Evolutionary conservation across 2,888 invertebrate species (phyloP).

Genomic region (Aphidius colemani): DNA sequence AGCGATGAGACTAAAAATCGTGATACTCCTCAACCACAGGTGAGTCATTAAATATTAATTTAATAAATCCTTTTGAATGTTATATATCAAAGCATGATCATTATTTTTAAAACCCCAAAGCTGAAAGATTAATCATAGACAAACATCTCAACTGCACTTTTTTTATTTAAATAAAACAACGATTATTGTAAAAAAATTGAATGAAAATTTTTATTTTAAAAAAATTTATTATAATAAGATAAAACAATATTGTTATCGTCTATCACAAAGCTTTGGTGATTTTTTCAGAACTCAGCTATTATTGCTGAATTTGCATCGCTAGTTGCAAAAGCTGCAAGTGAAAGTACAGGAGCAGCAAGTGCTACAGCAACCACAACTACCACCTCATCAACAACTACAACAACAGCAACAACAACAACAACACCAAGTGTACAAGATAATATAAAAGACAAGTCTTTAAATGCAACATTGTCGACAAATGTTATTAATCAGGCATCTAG

Average conservation of each 20-base stretch:
- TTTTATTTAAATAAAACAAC: conserved; percentile 30
- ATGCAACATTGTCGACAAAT: conserved; percentile 14
- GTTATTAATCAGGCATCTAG: conserved; percentile 1
- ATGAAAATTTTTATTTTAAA: conserved; percentile 49
- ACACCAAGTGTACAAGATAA: conserved; percentile 24
- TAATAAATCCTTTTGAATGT: neutral
- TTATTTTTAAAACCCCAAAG: neutral
- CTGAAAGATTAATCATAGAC: neutral
- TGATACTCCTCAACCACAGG: conserved; percentile 63
- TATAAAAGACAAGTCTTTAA: neutral
- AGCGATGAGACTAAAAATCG: conserved; percentile 63
- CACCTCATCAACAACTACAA: conserved; percentile 1
- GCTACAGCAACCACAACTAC: neutral
- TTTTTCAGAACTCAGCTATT: conserved; percentile 54
- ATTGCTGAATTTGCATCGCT: conserved; percentile 57
- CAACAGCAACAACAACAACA: conserved; percentile 12
- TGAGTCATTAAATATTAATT: conserved; percentile 37
- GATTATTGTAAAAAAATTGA: conserved; percentile 35
- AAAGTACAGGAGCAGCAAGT: conserved; percentile 31
- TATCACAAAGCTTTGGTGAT: conserved; percentile 54
- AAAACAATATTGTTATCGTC: conserved; percentile 34
- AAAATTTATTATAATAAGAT: conserved; percentile 8
- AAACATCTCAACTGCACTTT: neutral
- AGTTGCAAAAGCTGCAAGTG: conserved; percentile 53
- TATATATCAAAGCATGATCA: neutral